phyloP scores from a whole-genome alignment of 2,113 vertebrate genomes.

The Pelobates fuscus region DNA sequence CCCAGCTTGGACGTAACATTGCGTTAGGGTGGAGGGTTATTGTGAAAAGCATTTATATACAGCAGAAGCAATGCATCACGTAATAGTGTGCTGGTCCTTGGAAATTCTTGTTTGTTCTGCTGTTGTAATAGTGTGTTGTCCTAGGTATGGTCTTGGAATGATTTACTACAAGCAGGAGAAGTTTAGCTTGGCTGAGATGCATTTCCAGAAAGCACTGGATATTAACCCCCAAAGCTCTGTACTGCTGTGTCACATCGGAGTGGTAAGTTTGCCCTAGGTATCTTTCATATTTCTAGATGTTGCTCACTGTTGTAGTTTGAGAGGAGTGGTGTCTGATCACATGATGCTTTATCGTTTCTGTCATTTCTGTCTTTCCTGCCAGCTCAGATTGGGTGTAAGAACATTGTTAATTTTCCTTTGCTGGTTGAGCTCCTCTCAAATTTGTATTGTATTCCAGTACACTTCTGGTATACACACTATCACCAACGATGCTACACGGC shows the following conservation, averaged over 20 bases:
- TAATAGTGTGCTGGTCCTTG: too few relatives aligned
- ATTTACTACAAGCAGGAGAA: slow-evolving; percentile 99
- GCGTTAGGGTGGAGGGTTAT: too few relatives aligned
- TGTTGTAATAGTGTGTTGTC: slow-evolving; percentile 35
- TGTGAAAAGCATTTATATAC: too few relatives aligned
- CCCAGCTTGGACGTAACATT: background rate
- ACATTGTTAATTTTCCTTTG: background rate
- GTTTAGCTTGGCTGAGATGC: slow-evolving; percentile 96
- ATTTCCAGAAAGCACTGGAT: slow-evolving; percentile 97
- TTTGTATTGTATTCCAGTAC: too few relatives aligned
- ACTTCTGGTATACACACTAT: too few relatives aligned
- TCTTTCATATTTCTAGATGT: too few relatives aligned
- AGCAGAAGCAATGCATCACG: too few relatives aligned
- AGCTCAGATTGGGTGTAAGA: slow-evolving; percentile 8
- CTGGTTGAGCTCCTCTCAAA: too few relatives aligned
- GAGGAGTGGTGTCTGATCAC: too few relatives aligned
- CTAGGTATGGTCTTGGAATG: slow-evolving; percentile 97
- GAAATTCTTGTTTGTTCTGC: background rate
- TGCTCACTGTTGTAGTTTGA: too few relatives aligned
- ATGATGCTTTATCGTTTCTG: too few relatives aligned
- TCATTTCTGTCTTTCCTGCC: slow-evolving; percentile 31
- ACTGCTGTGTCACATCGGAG: slow-evolving; percentile 95
- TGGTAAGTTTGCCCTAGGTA: slow-evolving; percentile 80
- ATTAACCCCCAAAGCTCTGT: slow-evolving; percentile 98
- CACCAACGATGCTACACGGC: too few relatives aligned